A percentile compares a stretch with the other conserved stretches of the same genome.
phyloP scores from a whole-genome alignment of 1,140 invertebrate species.

The Drosophila orena region DNA sequence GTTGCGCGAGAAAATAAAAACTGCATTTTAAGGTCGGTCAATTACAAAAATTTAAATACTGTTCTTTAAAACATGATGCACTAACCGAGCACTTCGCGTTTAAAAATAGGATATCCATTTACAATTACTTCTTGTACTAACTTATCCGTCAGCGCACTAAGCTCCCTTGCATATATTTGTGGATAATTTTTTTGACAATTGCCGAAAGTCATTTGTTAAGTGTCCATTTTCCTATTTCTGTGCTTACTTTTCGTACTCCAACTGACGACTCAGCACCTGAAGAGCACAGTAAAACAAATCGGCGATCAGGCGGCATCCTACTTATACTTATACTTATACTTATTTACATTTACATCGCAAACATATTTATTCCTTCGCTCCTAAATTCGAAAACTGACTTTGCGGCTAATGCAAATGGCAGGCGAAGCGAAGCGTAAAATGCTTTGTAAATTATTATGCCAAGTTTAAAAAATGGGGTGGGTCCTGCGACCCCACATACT shows the following conservation, averaged over 20 bases:
- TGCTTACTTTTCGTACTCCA: background rate
- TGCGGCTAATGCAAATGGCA: slow-evolving; percentile 77
- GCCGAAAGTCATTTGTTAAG: slow-evolving; percentile 1
- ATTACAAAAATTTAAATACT: background rate
- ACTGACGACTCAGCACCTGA: slow-evolving; percentile 3
- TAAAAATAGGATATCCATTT: background rate
- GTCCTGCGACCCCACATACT: slow-evolving; percentile 8
- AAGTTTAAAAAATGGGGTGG: slow-evolving; percentile 6
- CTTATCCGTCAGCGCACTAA: background rate
- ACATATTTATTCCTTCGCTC: slow-evolving; percentile 44
- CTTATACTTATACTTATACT: slow-evolving; percentile 22
- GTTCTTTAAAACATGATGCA: background rate
- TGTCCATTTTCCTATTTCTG: background rate
- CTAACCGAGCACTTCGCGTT: no score
- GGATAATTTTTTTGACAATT: background rate
- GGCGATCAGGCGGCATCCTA: slow-evolving; percentile 40
- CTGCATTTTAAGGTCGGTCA: slow-evolving; percentile 48
- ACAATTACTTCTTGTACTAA: background rate
- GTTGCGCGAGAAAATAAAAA: slow-evolving; percentile 50
- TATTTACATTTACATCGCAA: slow-evolving; percentile 52
- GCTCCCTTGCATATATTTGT: background rate
- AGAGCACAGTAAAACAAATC: background rate
- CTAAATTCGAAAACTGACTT: slow-evolving; percentile 58
- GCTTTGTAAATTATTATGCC: slow-evolving; percentile 76
- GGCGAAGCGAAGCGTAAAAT: slow-evolving; percentile 75